phyloP scores from a whole-genome alignment of 30 jellyfish, hydroid and myxozoan species.

The Phacellophora camtschatica region DNA sequence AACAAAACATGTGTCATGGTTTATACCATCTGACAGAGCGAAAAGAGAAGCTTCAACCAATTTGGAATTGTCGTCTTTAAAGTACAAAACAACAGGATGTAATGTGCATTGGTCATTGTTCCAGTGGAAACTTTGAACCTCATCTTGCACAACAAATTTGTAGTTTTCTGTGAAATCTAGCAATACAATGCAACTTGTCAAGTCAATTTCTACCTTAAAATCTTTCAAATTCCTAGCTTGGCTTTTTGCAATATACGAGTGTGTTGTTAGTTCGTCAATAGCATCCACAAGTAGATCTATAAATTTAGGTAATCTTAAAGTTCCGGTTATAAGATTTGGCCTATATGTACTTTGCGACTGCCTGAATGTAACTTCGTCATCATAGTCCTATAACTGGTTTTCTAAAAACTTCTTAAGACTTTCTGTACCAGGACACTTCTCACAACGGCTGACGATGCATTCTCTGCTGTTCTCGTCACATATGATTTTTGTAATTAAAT shows the following conservation, averaged over 20 bases:
- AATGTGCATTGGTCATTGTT: conserved; percentile 53
- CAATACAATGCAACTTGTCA: conserved; percentile 13
- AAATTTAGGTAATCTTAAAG: neutral
- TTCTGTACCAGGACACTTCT: conserved; percentile 19
- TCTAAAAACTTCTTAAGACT: neutral
- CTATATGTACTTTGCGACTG: conserved; percentile 71
- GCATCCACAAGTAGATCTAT: neutral
- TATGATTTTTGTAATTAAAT: too few relatives aligned
- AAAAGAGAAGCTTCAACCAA: conserved; percentile 35
- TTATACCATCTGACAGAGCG: conserved; percentile 49
- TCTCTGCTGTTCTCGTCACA: too few relatives aligned
- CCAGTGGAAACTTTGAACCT: conserved; percentile 73
- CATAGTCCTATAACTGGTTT: neutral
- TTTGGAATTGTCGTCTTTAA: neutral
- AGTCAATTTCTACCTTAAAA: conserved; percentile 28
- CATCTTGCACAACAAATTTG: conserved; percentile 73
- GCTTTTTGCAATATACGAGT: conserved; percentile 60
- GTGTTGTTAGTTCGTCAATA: conserved; percentile 61
- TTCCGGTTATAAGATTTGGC: conserved; percentile 10
- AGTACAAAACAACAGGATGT: conserved; percentile 70
- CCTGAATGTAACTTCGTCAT: conserved; percentile 6
- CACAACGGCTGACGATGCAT: neutral
- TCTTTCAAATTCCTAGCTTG: conserved; percentile 44
- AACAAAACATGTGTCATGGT: conserved; percentile 51
- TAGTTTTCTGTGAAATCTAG: conserved; percentile 77